phyloP scores from a whole-genome alignment of 2,888 invertebrate species.

The Drosophila falleni region DNA sequence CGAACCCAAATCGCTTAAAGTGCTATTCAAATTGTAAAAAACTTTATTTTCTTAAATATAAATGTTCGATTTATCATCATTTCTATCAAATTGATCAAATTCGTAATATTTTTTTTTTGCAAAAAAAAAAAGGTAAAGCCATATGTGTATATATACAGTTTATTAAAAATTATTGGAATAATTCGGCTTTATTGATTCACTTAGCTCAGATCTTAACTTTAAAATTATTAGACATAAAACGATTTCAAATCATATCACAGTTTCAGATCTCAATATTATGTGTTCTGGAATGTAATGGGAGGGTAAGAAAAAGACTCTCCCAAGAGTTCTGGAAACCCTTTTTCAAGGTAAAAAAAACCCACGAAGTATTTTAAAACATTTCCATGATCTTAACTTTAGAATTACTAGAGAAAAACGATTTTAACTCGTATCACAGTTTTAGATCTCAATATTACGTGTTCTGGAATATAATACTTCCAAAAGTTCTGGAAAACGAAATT shows the following conservation, averaged over 20 bases:
- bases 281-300: background rate
- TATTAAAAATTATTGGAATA: background rate
- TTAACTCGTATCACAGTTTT: background rate
- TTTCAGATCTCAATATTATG: background rate
- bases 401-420: background rate
- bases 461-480: background rate
- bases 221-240: background rate
- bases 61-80: background rate
- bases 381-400: background rate
- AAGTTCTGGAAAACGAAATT: background rate
- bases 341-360: background rate
- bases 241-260: background rate
- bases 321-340: background rate
- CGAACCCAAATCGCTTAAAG: background rate
- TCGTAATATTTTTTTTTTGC: background rate
- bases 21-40: background rate
- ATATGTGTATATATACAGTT: background rate
- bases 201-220: constrained; percentile 2
- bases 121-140: background rate
- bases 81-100: background rate
- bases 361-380: background rate
- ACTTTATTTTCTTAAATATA: background rate
- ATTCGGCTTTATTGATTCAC: constrained; percentile 1
- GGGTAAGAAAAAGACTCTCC: background rate
- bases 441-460: background rate